phyloP scores from a whole-genome alignment of 2,888 invertebrate species.

The Agonopterix alstromeriana region DNA sequence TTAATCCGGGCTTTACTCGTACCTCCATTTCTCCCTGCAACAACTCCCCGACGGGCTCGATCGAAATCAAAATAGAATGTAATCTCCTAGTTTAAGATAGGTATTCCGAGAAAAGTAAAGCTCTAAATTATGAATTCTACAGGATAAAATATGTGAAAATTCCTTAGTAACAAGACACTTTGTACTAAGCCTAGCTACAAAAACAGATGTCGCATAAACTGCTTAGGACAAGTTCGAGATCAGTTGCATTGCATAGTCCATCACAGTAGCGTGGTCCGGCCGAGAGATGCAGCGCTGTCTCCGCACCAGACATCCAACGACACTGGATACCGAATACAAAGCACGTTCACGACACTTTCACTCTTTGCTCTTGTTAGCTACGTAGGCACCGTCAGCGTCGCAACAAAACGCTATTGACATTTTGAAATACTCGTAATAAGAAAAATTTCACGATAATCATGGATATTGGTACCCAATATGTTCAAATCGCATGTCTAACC shows the following conservation, averaged over 20 bases:
- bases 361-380: slow-evolving; percentile 14
- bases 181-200: too few relatives aligned
- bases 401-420: too few relatives aligned
- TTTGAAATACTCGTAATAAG: too few relatives aligned
- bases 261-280: neutral
- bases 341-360: slow-evolving; percentile 22
- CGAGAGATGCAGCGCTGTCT: neutral
- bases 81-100: slow-evolving; percentile 6
- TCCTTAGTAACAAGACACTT: too few relatives aligned
- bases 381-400: too few relatives aligned
- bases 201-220: too few relatives aligned
- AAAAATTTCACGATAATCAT: too few relatives aligned
- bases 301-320: neutral
- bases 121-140: too few relatives aligned
- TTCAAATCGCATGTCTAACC: slow-evolving; percentile 44
- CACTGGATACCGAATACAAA: slow-evolving; percentile 10
- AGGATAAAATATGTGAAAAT: too few relatives aligned
- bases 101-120: neutral
- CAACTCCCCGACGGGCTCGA: slow-evolving; percentile 4
- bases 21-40: slow-evolving; percentile 11
- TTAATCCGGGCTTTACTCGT: slow-evolving; percentile 19
- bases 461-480: slow-evolving; percentile 2
- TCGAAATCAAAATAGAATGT: slow-evolving; percentile 13
- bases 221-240: too few relatives aligned
- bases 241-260: too few relatives aligned